Evolutionary conservation across 1,140 invertebrate species (phyloP), one percentile per base, ranked within the genome.

Genomic region (Eriosoma lanigerum): DNA sequence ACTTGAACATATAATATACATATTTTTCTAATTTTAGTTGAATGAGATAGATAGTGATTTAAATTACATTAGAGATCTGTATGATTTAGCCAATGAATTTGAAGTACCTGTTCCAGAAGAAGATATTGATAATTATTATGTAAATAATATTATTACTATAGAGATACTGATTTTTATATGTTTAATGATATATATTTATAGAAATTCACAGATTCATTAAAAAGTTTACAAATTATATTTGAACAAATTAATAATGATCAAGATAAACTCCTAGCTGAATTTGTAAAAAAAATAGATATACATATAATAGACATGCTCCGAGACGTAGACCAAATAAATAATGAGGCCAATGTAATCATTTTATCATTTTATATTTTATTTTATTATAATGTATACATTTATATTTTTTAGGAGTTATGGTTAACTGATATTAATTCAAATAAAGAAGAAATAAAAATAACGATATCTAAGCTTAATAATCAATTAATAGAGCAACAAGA

Each of bases 401-500:
- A 38, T 38, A 8, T 82, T 46, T 83, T 84, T 44, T 83, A 93
- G 92, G 88, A 92, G 88, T 87, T 89, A 3, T 90, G 91, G 88
- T 86, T 94, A n/a, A 88, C 92, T 78, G 90, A 93, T 83, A 87
- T 89, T 17, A 87, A 89, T n/a, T 91, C 92, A 2, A 89, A 93
- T 62, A 87, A 89, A 21, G 86, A 88, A 9, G 88, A 89, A 82
- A 92, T 92, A 1, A 86, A 88, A 48, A 86, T 86, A 3, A 88
- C 89, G 8, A 85, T 96, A 3, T 88, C 89, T 24, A 87, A 89
- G 17, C 85, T 95, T 0, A 85, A 88, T 50, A 87, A 89, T 8
- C 88, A 89, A 75, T 87, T 96, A 58, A 86, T 86, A 13, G 87
- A 85, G 0, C 91, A 91, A 64, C 87, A 90, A 38, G 87, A 89